phyloP scores from a whole-genome alignment of 2,113 vertebrate genomes.

The Condylura cristata region DNA sequence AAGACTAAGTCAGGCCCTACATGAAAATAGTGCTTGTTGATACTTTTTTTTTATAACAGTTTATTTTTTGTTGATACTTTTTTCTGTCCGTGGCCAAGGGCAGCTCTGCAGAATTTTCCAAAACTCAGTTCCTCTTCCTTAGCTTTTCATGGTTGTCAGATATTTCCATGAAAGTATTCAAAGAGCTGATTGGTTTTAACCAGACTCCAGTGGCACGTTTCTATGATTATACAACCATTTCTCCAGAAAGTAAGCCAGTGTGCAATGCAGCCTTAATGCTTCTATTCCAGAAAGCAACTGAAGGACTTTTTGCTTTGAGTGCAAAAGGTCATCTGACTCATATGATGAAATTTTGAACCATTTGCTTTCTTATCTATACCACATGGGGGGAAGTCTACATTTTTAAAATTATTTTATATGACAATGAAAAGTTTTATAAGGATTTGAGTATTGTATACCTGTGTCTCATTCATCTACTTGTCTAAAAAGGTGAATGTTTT shows the following conservation, averaged over 20 bases:
- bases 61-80: too few species aligned
- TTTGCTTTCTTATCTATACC: not conserved
- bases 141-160: not conserved
- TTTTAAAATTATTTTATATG: slow-evolving; percentile 42
- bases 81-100: not conserved
- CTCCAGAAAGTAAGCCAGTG: not conserved
- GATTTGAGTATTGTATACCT: not conserved
- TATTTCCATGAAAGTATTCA: not conserved
- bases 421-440: slow-evolving; percentile 45
- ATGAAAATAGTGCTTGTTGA: not conserved
- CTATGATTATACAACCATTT: not conserved
- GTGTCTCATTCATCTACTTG: not conserved
- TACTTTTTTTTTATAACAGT: too few species aligned
- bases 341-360: not conserved
- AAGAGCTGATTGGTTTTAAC: not conserved
- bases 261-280: not conserved
- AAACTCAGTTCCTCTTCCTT: not conserved
- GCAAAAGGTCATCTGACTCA: slow-evolving; percentile 18
- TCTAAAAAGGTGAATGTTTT: not conserved
- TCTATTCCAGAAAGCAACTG: not conserved
- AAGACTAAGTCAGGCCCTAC: not conserved
- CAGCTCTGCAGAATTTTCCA: not conserved
- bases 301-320: not conserved
- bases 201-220: not conserved
- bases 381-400: not conserved